Evolutionary conservation across 2,888 invertebrate genomes (phyloP).

Genomic region (Bedellia somnulentella): DNA sequence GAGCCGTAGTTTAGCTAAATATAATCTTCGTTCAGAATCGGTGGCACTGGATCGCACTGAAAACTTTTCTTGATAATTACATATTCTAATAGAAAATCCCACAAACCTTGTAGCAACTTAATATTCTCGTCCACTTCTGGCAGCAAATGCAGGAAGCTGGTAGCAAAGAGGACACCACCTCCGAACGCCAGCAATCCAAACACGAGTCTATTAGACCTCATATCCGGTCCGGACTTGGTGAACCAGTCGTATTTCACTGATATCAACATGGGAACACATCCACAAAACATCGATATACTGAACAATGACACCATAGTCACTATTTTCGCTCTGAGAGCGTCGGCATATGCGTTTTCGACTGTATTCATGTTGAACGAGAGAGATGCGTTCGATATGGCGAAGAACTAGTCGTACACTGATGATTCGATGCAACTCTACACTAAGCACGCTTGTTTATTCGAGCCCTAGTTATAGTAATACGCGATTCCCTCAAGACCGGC

Average conservation of each 20-base stretch:
- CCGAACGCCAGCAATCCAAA: slow-evolving; percentile 74
- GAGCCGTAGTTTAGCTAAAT: no score
- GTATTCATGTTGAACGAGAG: slow-evolving; percentile 10
- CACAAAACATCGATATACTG: slow-evolving; percentile 72
- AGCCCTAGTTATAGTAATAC: no score
- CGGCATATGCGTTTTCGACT: slow-evolving; percentile 19
- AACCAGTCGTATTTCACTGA: slow-evolving; percentile 69
- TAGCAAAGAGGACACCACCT: slow-evolving; percentile 79
- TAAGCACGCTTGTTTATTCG: no score
- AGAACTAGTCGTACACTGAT: no score
- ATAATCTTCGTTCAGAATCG: no score
- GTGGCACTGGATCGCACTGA: no score
- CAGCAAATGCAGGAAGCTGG: slow-evolving; percentile 79
- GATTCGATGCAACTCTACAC: no score
- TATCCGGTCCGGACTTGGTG: slow-evolving; percentile 33
- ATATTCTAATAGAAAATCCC: no score
- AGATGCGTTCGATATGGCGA: slow-evolving; percentile 15
- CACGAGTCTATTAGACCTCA: slow-evolving; percentile 51
- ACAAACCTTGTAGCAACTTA: slow-evolving; percentile 54
- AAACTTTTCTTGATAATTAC: no score
- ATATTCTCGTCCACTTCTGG: slow-evolving; percentile 78
- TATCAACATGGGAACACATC: slow-evolving; percentile 73
- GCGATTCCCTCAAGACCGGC: no score
- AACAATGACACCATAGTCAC: slow-evolving; percentile 80
- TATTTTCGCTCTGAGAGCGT: slow-evolving; percentile 70